Evolutionary conservation across 2,797 vertebrate genomes (phyloP).

Genomic region (Thamnophis elegans): DNA sequence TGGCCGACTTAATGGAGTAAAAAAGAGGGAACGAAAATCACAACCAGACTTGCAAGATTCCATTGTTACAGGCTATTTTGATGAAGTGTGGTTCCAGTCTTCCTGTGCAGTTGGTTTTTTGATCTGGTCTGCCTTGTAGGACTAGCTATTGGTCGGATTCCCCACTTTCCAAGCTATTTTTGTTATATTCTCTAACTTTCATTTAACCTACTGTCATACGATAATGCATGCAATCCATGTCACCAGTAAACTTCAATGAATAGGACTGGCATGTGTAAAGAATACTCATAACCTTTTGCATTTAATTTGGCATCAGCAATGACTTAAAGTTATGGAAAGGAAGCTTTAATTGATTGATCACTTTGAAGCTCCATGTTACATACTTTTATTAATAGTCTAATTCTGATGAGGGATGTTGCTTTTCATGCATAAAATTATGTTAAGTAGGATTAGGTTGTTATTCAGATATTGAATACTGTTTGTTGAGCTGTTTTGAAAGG

Average conservation of each 20-base stretch:
- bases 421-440: neutral
- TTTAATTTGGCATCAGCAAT: neutral
- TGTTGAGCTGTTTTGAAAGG: constrained; percentile 19
- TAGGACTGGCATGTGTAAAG: neutral
- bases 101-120: neutral
- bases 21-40: neutral
- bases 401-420: constrained; percentile 1
- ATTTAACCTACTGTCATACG: neutral
- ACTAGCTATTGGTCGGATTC: neutral
- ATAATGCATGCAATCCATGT: neutral
- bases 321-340: neutral
- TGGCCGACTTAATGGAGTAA: neutral
- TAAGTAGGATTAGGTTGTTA: constrained; percentile 1
- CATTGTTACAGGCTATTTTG: neutral
- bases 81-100: neutral
- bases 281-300: neutral
- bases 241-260: neutral
- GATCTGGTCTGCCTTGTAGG: neutral
- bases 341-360: neutral
- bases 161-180: neutral
- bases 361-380: neutral
- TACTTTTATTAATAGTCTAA: constrained; percentile 7
- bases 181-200: neutral
- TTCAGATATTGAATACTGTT: neutral
- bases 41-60: neutral